A percentile compares a stretch with the other conserved stretches of the same genome.
phyloP scores from a whole-genome alignment of 1,140 invertebrate genomes.

The Trachelipus rathkii region DNA sequence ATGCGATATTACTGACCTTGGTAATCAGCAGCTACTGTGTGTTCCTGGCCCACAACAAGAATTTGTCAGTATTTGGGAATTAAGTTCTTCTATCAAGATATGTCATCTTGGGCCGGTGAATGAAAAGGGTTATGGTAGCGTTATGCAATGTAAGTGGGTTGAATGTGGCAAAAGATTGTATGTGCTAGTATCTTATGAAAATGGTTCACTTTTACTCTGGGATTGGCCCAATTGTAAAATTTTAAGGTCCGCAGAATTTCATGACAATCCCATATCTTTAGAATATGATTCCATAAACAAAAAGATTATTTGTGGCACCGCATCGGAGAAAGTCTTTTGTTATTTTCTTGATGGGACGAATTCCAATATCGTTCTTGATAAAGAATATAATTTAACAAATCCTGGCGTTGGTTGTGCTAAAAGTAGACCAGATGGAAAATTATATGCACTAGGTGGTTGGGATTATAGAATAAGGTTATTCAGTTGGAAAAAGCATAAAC shows the following conservation, averaged over 20 bases:
- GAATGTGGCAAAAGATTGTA: constrained; percentile 17
- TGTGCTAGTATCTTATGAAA: constrained; percentile 36
- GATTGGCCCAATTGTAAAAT: constrained; percentile 34
- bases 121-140: constrained; percentile 28
- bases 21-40: constrained; percentile 28
- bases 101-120: constrained; percentile 28
- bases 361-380: constrained; percentile 23
- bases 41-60: constrained; percentile 38
- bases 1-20: constrained; percentile 23
- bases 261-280: constrained; percentile 39
- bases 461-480: constrained; percentile 41
- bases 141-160: constrained; percentile 40
- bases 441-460: constrained; percentile 41
- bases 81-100: constrained; percentile 32
- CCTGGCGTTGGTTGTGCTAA: constrained; percentile 33
- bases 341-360: neutral
- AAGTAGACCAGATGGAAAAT: constrained; percentile 35
- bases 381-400: constrained; percentile 35
- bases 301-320: constrained; percentile 36
- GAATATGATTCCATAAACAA: constrained; percentile 29
- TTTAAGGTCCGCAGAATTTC: constrained; percentile 25
- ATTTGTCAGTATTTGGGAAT: constrained; percentile 38
- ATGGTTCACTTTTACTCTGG: constrained; percentile 38
- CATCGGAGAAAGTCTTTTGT: constrained; percentile 37
- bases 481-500: constrained; percentile 38